Base-by-base conservation (phyloP, 2,888 invertebrate species). In the Caenorhabditis sinica region DNA sequence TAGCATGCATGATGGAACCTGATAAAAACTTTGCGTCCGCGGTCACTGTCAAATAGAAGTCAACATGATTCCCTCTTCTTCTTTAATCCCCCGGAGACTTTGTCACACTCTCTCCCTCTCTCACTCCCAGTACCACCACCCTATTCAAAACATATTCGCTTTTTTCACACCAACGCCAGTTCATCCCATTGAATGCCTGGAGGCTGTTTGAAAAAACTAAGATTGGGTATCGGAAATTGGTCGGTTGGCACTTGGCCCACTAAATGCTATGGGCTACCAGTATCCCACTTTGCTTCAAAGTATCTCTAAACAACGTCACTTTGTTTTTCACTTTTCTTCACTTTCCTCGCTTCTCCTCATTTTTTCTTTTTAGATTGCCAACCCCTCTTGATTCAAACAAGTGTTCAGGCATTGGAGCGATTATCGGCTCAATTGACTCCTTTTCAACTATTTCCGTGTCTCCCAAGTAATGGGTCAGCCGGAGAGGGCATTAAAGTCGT, bases 381-480 rank as follows among this genome's bases (percentile, higher is more conserved):
- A n/a, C n/a, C 20, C 61, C 20, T 61, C 20, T 40, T 40, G 33
- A 53, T 65, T 74, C 40, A 40, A 49, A 20, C 40, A n/a, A 60
- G 60, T 58, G 60, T 76, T 33, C 49, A 20, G 6, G 20, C 11
- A 20, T 49, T n/a, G 33, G 36, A 51, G 61, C 69, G 51, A 77
- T 77, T 77, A 77, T 77, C 77, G 61, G 51, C 61, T 43, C 33
- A 69, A 77, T 63, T 68, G 65, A n/a, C 60, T 30, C 36, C 15
- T 33, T 17, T 25, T 49, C n/a, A 6, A 11, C 20, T 49, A 49
- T 49, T 49, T 49, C 49, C 53, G 53, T 11, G 23, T 53, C 15
- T 9, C 25, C 6, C 15, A 36, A 36, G 33, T 36, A 36, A 36
- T 36, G 33, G 33, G 33, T 36, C 33, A 36, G 33, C 9, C 40